Conservation (phyloP, 2,113 vertebrate genomes). For the Turdus rufiventris region DNA sequence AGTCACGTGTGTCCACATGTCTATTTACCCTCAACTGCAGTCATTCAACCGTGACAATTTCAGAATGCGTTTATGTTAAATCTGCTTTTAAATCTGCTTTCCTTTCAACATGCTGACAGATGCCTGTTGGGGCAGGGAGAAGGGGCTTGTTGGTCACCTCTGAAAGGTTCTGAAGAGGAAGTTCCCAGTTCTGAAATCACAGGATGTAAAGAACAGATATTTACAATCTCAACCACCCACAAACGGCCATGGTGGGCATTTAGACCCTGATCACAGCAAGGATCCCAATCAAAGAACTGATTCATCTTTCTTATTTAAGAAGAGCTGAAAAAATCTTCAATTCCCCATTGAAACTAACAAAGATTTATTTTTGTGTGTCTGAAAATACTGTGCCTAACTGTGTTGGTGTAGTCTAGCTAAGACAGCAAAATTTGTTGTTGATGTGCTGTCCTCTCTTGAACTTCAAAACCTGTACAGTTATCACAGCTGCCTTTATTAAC, state of each 20-base stretch:
- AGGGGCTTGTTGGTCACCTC: not conserved
- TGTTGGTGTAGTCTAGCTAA: not conserved
- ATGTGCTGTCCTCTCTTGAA: not conserved
- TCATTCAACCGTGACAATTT: not conserved
- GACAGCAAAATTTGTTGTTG: not conserved
- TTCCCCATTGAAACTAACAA: not conserved
- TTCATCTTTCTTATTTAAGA: not conserved
- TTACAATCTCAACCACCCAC: not conserved
- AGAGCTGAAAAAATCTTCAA: not conserved
- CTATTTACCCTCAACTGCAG: not conserved
- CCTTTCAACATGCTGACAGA: not conserved
- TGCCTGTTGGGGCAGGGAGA: not conserved
- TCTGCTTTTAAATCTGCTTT: not conserved
- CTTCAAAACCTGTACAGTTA: not conserved
- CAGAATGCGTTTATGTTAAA: not conserved
- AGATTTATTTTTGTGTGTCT: not conserved
- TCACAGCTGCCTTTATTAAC: not conserved
- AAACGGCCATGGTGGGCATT: not conserved
- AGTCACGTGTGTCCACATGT: not conserved
- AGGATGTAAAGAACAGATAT: not conserved
- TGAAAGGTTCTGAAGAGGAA: not conserved
- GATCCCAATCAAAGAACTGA: not conserved
- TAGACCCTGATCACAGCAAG: not conserved
- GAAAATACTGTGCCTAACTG: not conserved
- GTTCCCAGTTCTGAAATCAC: not conserved